Evolutionary conservation across 2,888 invertebrate species (phyloP), one percentile per base, ranked within the genome.

Genomic region (Limnephilus rhombicus): DNA sequence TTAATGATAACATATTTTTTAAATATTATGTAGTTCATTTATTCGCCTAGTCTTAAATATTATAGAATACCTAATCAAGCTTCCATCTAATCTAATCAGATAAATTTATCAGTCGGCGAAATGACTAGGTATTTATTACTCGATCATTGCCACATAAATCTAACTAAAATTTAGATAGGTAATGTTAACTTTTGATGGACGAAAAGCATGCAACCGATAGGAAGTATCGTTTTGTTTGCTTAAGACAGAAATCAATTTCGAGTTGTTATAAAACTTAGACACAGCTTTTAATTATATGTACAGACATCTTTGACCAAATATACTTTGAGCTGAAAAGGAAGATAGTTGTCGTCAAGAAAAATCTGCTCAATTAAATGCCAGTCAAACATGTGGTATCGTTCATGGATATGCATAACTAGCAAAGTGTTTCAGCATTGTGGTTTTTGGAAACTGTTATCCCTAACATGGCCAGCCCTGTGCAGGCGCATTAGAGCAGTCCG

Each of bases 31-130:
- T 12, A n/a, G 68, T 68, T 68, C 24, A 45, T 45, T 18, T 18
- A 53, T 53, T 53, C 4, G 53, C 24, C 68, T 24, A 24, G 24
- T 68, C 24, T 24, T 7, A 24, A 68, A 24, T 68, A n/a, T 68
- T 68, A 24, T 11, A 68, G 7, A 68, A 68, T 9, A 68, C 4
- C n/a, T 68, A 24, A 68, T 68, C 68, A 68, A 68, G 24, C n/a
- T 68, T n/a, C 68, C 68, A 68, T 68, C 68, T 68, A 68, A 68
- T 68, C 68, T 68, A n/a, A 68, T 68, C 68, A 68, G 68, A 68
- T 68, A 68, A 68, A 68, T 11, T 68, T 68, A 68, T 68, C 68
- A 68, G 24, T 9, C 68, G 68, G 68, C 24, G 24, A 68, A 11
- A 68, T 68, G 24, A 9, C 68, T 68, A 68, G n/a, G 24, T 9